Conservation (phyloP, 2,113 vertebrate species). For the Phaethon lepturus region DNA sequence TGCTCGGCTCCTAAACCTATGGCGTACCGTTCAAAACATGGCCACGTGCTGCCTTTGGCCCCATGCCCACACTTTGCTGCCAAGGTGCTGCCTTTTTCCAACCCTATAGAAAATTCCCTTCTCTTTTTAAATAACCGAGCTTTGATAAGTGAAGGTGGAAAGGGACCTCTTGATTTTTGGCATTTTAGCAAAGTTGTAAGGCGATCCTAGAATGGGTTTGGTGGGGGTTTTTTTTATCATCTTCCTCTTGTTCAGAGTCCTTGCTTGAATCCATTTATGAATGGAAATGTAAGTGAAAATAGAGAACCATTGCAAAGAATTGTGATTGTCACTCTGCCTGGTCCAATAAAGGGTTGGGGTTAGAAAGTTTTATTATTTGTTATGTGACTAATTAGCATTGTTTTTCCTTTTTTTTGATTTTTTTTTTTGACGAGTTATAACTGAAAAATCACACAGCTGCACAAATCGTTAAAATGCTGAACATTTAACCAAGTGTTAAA, state of each 20-base stretch:
- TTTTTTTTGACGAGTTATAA: background rate
- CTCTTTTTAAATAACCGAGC: background rate
- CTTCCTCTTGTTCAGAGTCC: background rate
- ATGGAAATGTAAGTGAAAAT: background rate
- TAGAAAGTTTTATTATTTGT: background rate
- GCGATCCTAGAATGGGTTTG: background rate
- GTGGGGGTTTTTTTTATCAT: background rate
- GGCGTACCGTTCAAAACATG: accelerated
- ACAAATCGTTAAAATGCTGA: background rate
- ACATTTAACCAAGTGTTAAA: too few species aligned
- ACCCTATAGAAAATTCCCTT: background rate
- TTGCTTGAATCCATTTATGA: background rate
- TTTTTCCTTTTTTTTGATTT: background rate
- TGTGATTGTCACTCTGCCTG: background rate
- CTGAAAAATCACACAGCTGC: background rate
- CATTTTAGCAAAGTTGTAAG: background rate
- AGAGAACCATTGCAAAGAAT: background rate
- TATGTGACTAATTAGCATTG: background rate
- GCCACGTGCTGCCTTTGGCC: background rate
- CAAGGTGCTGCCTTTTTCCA: background rate
- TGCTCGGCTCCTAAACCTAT: background rate
- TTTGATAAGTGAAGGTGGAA: background rate
- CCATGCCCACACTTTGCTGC: background rate
- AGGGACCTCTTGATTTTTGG: background rate
- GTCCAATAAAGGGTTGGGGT: background rate